Percentiles rank a stretch among this genome's conserved stretches.
phyloP scores from a whole-genome alignment of 2,797 vertebrate species.

The Trachurus trachurus region DNA sequence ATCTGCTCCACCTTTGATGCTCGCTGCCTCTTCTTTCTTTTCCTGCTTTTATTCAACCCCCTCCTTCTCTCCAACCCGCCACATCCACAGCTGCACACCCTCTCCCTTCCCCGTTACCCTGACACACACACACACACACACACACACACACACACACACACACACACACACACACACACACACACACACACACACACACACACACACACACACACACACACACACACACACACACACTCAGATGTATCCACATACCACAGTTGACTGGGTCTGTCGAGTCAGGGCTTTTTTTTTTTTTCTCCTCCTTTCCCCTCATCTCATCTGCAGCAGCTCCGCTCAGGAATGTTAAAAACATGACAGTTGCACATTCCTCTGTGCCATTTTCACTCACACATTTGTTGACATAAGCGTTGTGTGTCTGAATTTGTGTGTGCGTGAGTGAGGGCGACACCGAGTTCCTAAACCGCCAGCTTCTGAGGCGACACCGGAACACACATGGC shows the following conservation, averaged over 20 bases:
- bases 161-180: constrained; percentile 10
- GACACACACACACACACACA: not conserved
- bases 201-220: not conserved
- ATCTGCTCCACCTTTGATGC: constrained; percentile 20
- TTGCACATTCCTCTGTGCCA: constrained; percentile 54
- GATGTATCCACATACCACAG: constrained; percentile 39
- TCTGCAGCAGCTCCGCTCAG: constrained; percentile 46
- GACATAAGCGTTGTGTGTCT: constrained; percentile 2
- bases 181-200: not conserved
- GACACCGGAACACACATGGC: constrained; percentile 22
- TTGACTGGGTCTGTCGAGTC: constrained; percentile 45
- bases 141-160: constrained; percentile 10
- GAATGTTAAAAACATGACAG: constrained; percentile 65
- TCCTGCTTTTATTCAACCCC: not conserved
- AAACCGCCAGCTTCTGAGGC: not conserved
- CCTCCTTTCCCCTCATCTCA: constrained; percentile 16
- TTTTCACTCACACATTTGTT: constrained; percentile 38
- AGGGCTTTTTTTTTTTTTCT: constrained; percentile 17
- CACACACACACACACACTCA: constrained; percentile 13
- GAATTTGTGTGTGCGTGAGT: not conserved
- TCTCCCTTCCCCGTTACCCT: not conserved
- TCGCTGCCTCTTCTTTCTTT: constrained; percentile 15
- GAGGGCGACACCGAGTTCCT: not conserved
- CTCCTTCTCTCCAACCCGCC: too few relatives aligned
- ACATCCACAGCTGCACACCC: not conserved